Evolutionary conservation across 2,113 vertebrate genomes (phyloP).

Genomic region (Natator depressus): DNA sequence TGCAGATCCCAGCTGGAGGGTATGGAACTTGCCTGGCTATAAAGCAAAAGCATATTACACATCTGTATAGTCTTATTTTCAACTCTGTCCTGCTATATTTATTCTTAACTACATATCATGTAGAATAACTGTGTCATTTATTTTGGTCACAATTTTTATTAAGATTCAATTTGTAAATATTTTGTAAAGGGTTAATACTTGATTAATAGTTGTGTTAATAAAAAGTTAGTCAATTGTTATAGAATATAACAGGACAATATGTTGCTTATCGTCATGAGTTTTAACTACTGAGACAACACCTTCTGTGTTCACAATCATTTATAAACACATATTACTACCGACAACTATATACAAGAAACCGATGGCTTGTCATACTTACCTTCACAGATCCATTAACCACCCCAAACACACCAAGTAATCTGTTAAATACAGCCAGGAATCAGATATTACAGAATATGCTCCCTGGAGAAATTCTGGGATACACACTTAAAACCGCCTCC

Average conservation of each 20-base stretch:
- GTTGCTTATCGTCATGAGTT: background rate
- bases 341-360: background rate
- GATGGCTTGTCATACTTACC: background rate
- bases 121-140: background rate
- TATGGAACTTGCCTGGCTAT: background rate
- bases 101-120: background rate
- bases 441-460: background rate
- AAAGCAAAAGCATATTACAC: background rate
- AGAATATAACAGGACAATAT: background rate
- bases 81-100: background rate
- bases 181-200: background rate
- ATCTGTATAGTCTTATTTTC: background rate
- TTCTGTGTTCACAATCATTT: background rate
- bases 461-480: background rate
- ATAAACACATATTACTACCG: background rate
- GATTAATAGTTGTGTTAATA: background rate
- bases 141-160: background rate
- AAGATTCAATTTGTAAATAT: background rate
- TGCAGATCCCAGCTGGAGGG: slow-evolving; percentile 23
- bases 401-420: background rate
- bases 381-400: background rate
- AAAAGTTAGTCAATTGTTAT: background rate
- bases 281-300: background rate
- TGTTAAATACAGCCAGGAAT: background rate
- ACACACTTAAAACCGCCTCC: background rate